phyloP scores from a whole-genome alignment of 2,888 invertebrate species.

The Orchesella flavescens region DNA sequence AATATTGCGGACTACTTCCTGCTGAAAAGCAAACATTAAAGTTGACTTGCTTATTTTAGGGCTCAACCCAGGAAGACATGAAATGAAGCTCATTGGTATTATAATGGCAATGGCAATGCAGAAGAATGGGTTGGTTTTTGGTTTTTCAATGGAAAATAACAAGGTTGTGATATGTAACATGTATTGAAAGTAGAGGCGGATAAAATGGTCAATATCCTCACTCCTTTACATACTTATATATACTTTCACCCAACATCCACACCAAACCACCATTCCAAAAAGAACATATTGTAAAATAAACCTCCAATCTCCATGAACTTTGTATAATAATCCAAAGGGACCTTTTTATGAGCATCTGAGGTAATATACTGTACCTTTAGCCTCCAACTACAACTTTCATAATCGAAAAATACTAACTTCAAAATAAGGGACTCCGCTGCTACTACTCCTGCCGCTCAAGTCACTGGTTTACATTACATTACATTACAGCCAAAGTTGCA shows the following conservation, averaged over 20 bases:
- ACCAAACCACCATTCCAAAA: too few relatives aligned
- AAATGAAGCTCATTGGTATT: conserved; percentile 47
- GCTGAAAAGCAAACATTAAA: conserved; percentile 48
- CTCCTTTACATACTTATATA: too few relatives aligned
- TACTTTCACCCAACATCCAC: too few relatives aligned
- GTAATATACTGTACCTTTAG: conserved; percentile 4
- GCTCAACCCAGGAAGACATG: conserved; percentile 45
- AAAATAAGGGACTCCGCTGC: neutral
- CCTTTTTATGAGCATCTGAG: conserved; percentile 21
- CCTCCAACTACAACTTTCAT: conserved; percentile 29
- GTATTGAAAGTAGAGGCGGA: neutral
- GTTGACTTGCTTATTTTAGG: conserved; percentile 51
- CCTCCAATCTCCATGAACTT: neutral
- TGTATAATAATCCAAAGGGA: conserved; percentile 9
- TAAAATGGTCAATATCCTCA: too few relatives aligned
- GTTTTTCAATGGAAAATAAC: conserved; percentile 39
- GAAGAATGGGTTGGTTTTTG: conserved; percentile 5
- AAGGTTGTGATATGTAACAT: conserved; percentile 13
- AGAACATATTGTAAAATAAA: too few relatives aligned
- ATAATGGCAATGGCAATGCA: conserved; percentile 36
- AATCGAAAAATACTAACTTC: conserved; percentile 42
- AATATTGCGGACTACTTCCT: conserved; percentile 49
- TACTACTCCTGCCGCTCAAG: too few relatives aligned
- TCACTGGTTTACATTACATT: neutral
- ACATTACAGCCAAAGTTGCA: neutral